Evolutionary conservation across 37 sponge, comb jelly and placozoan genomes (phyloP).

Genomic region (Beroe ovata): DNA sequence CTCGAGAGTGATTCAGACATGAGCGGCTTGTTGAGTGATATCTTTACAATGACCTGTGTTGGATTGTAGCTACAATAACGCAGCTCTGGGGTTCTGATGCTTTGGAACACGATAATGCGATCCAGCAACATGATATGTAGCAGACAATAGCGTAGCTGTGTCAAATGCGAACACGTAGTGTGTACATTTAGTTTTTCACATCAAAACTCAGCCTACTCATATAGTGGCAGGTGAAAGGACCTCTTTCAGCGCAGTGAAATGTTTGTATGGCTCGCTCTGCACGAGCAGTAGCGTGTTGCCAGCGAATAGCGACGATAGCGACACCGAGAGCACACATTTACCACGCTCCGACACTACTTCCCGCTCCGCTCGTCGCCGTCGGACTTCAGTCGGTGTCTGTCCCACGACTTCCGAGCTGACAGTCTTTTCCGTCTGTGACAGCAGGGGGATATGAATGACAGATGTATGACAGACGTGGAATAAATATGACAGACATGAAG

Average conservation of each 20-base stretch:
- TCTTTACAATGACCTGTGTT: conserved; percentile 69
- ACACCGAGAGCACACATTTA: conserved; percentile 69
- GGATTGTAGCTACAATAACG: too few relatives aligned
- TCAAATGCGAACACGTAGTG: too few relatives aligned
- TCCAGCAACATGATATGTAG: too few relatives aligned
- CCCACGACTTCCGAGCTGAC: not conserved
- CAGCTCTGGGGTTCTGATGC: too few relatives aligned
- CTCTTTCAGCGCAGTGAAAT: conserved; percentile 46
- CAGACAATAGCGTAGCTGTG: too few relatives aligned
- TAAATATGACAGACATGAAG: too few relatives aligned
- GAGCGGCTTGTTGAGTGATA: conserved; percentile 69
- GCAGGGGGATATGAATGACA: too few relatives aligned
- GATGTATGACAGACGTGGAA: too few relatives aligned
- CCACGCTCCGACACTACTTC: conserved; percentile 66
- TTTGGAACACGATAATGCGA: too few relatives aligned
- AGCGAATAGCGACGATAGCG: conserved; percentile 75
- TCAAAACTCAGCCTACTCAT: too few relatives aligned
- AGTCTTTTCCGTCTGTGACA: not conserved
- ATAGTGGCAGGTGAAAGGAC: too few relatives aligned
- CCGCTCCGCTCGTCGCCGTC: not conserved
- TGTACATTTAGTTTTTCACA: too few relatives aligned
- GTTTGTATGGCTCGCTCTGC: conserved; percentile 38
- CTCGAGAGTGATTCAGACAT: conserved; percentile 73
- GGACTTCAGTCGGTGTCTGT: conserved; percentile 10
- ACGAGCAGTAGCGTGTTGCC: conserved; percentile 34